phyloP scores from a whole-genome alignment of 2,888 invertebrate species.

The Cantharis nigra region DNA sequence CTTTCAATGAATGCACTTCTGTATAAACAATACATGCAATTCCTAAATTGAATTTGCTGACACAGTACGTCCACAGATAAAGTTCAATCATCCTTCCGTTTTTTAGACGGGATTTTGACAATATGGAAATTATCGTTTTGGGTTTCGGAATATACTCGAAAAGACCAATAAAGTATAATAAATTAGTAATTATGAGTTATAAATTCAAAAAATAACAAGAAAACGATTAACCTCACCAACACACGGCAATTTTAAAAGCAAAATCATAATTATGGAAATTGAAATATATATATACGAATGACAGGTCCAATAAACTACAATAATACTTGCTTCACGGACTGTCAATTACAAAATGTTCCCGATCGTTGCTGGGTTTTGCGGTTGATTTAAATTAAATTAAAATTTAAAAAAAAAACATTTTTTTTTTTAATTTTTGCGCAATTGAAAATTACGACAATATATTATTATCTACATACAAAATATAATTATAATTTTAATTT shows the following conservation, averaged over 20 bases:
- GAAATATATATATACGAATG: not conserved
- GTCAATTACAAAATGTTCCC: not conserved
- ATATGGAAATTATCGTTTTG: not conserved
- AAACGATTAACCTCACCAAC: not conserved
- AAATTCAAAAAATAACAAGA: not conserved
- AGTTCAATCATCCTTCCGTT: not conserved
- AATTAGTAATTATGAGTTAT: not conserved
- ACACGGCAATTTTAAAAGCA: not conserved
- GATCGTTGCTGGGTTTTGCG: not conserved
- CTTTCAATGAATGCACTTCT: conserved; percentile 2
- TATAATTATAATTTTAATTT: not conserved
- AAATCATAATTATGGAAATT: not conserved
- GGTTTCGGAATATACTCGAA: not conserved
- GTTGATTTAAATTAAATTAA: not conserved
- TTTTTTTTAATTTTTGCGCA: not conserved
- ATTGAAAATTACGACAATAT: not conserved
- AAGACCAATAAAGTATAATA: not conserved
- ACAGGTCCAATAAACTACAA: not conserved
- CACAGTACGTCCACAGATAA: not conserved
- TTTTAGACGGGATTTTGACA: not conserved
- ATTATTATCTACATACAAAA: not conserved
- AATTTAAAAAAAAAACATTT: not conserved
- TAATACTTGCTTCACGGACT: not conserved
- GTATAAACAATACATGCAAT: not conserved
- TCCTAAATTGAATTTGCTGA: conserved; percentile 6